These are phyloP conservation scores for Craterocephalus amniculus DNA, from an alignment of 2,797 vertebrate genomes.

Conservation along the genomic window DNA sequence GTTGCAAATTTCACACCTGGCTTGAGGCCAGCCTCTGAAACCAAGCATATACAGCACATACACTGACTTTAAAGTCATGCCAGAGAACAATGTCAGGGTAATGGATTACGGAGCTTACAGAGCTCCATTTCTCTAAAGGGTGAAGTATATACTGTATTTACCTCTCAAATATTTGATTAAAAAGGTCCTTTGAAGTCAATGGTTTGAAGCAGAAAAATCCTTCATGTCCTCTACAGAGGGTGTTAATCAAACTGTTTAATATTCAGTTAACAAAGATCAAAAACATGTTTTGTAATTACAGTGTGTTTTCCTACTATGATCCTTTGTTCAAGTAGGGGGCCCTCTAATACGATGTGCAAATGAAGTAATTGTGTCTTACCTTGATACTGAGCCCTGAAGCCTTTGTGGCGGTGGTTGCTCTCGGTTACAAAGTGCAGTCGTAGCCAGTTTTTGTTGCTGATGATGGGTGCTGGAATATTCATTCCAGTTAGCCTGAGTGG, in stretches of 20 bases:
- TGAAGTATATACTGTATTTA: conserved; percentile 55
- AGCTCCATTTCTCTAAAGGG: conserved; percentile 42
- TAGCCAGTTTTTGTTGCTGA: conserved; percentile 98
- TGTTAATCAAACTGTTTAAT: conserved; percentile 72
- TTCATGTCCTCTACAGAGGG: conserved; percentile 49
- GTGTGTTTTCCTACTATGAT: conserved; percentile 41
- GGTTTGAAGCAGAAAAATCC: conserved; percentile 53
- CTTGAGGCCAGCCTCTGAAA: conserved; percentile 28
- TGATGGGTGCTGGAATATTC: conserved; percentile 95
- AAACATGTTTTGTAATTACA: conserved; percentile 70
- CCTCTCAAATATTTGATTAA: conserved; percentile 67
- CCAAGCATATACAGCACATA: conserved; percentile 35
- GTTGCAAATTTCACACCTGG: conserved; percentile 45
- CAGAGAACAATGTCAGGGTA: conserved; percentile 53
- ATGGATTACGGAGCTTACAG: conserved; percentile 51
- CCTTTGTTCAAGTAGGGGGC: conserved; percentile 33
- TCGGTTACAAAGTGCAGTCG: conserved; percentile 96
- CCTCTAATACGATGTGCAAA: conserved; percentile 57
- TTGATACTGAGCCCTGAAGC: conserved; percentile 98
- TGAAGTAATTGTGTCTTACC: conserved; percentile 82
- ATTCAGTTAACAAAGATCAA: conserved; percentile 76
- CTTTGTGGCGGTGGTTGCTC: conserved; percentile 94
- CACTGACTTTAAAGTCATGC: conserved; percentile 53
- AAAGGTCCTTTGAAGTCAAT: conserved; percentile 66
- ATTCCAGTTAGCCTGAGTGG: conserved; percentile 91